Evolutionary conservation across 2,113 vertebrate genomes (phyloP), one percentile per base, ranked within the genome.

Genomic region (Ornithorhynchus anatinus): DNA sequence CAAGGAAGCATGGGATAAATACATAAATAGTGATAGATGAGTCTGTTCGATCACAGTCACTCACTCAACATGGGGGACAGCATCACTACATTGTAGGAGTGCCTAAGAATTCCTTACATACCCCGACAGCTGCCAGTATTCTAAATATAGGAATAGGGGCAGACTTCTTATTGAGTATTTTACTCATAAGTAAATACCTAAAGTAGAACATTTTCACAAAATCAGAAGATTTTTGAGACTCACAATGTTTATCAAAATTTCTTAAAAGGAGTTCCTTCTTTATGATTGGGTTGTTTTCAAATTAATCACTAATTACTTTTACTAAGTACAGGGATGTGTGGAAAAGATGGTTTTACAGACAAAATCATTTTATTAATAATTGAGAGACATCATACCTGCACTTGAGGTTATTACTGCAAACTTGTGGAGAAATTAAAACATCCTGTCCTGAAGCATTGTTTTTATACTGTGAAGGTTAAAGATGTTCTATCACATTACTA

Each of bases 241-340:
- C 62, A 3, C 27, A 63, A 32, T 48, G 71, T 52, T 50, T 77
- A 23, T 69, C 44, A 40, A 80, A 72, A 68, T 15, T 75, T 32
- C 75, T 89, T 75, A 14, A 20, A 33, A 67, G 11, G 39, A 79
- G 22, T 67, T 76, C 72, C 15, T 81, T 63, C 66, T 84, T 81
- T 81, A 85, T 74, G 72, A 89, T 45, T 7, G 62, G 68, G 37
- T 88, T 88, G 66, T 90, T 91, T 92, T 89, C 69, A n/a, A n/a
- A 81, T 77, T 85, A 84, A 79, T 15, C 23, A 56, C 57, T 84
- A 86, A 83, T 82, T 67, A 87, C 75, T 87, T 90, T 91, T 88
- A 68, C 53, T 79, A 87, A 85, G 42, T 13, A 20, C 65, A 80
- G 16, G 54, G 20, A 78, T 72, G 53, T 80, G 50, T 77, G 71